Evolutionary conservation across 2,797 vertebrate species (phyloP).

Genomic region (Distichodus sexfasciatus): DNA sequence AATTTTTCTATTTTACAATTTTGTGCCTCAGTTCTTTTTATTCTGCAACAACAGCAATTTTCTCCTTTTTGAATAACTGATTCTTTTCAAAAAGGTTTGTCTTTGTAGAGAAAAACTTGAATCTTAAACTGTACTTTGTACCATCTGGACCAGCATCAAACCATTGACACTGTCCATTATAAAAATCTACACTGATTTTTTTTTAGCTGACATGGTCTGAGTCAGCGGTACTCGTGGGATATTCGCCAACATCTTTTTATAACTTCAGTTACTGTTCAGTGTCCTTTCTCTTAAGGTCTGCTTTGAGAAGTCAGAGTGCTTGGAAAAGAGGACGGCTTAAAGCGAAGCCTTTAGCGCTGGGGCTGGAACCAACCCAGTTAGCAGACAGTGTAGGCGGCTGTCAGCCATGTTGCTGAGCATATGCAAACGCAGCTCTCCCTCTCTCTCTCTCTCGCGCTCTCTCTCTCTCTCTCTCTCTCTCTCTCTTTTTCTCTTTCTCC

Average conservation of each 20-base stretch:
- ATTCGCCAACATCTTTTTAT: neutral
- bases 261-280: neutral
- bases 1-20: too few relatives aligned
- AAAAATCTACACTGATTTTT: too few relatives aligned
- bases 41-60: too few relatives aligned
- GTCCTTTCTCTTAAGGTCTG: neutral
- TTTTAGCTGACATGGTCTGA: conserved; percentile 5
- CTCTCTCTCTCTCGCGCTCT: neutral
- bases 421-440: conserved; percentile 8
- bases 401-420: conserved; percentile 50
- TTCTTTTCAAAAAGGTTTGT: too few relatives aligned
- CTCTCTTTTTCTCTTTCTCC: neutral
- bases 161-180: too few relatives aligned
- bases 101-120: too few relatives aligned
- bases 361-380: conserved; percentile 1
- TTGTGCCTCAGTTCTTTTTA: too few relatives aligned
- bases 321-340: neutral
- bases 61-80: too few relatives aligned
- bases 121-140: too few relatives aligned
- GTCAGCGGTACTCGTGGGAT: neutral
- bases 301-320: neutral
- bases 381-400: conserved; percentile 43
- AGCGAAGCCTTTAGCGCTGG: neutral
- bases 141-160: too few relatives aligned
- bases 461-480: neutral